These are phyloP conservation scores for Pampus argenteus DNA, from an alignment of 2,797 vertebrate genomes.

Conservation along the genomic window DNA sequence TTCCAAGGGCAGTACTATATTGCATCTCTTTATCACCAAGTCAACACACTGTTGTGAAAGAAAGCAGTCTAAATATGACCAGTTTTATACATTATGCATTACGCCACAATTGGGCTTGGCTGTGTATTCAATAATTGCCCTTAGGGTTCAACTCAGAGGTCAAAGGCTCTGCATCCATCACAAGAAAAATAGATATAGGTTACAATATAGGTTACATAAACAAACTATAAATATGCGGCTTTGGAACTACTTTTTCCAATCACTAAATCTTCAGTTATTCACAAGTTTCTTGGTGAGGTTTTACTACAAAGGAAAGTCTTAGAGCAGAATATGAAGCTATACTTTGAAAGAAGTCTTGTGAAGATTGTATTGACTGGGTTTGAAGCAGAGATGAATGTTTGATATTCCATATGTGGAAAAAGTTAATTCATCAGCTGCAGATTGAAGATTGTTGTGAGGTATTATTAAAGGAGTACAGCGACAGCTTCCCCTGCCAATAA, in stretches of 20 bases:
- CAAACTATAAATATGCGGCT: constrained; percentile 17
- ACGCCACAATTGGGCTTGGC: background rate
- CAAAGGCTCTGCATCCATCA: constrained; percentile 15
- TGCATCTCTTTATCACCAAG: constrained; percentile 23
- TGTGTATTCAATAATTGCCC: constrained; percentile 48
- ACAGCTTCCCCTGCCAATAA: constrained; percentile 51
- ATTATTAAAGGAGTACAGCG: constrained; percentile 41
- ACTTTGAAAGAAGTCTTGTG: background rate
- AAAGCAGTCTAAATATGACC: constrained; percentile 27
- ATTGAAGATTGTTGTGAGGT: constrained; percentile 38
- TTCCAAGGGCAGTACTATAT: background rate
- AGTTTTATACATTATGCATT: constrained; percentile 51
- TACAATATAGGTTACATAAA: constrained; percentile 12
- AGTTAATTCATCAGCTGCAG: constrained; percentile 14
- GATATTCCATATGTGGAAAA: constrained; percentile 31
- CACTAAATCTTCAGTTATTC: background rate
- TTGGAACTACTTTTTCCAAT: background rate
- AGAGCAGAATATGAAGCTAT: background rate
- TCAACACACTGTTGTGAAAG: constrained; percentile 31
- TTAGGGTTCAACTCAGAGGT: constrained; percentile 45
- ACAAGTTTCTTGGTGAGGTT: background rate
- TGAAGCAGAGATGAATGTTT: constrained; percentile 5
- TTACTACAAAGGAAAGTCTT: background rate
- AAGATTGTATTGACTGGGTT: background rate
- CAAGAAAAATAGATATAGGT: constrained; percentile 5